Evolutionary conservation across 2,888 invertebrate species (phyloP), one percentile per base, ranked within the genome.

Genomic region (Galeruca laticollis): DNA sequence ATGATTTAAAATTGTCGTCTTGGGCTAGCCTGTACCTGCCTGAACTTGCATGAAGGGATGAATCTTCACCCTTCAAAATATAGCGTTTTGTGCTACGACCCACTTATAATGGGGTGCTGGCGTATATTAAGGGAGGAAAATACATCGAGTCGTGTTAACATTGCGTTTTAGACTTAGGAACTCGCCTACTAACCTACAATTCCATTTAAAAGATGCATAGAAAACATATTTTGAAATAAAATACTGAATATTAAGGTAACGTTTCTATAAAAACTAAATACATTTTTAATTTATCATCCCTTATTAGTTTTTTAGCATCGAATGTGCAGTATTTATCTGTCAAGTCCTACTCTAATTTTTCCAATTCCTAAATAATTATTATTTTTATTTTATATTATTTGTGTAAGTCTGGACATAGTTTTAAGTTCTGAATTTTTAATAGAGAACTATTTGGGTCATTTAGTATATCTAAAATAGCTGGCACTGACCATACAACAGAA

Each of bases 31-130:
- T 35, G 35, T 35, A 15, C 33, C 31, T 20, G 65, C 71, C 68
- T 71, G 71, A 71, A 71, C 68, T 71, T 68, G 64, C 60, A 43
- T 21, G 64, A 62, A 33, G 63, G 71, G 71, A 66, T 66, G 60
- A 68, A 60, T 59, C 40, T 59, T 18, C 71, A 71, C 63, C 71
- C 71, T 60, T 56, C 47, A 52, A 37, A 47, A 71, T 71, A 43
- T 56, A 60, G 54, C 63, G 60, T 65, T 64, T 60, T 60, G 54
- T 51, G 56, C 64, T 60, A 60, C 68, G 71, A 71, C 71, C 71
- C 68, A 71, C 33, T 71, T 68, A 68, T 56, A 54, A 33, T 49
- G 60, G 62, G 68, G 60, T 64, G 71, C 60, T 11, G 35, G 47
- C 52, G 62, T 67, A 61, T 59, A 54, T 68, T 60, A 49, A 66